phyloP scores from a whole-genome alignment of 2,888 invertebrate species.

The Tetrapedia diversipes region DNA sequence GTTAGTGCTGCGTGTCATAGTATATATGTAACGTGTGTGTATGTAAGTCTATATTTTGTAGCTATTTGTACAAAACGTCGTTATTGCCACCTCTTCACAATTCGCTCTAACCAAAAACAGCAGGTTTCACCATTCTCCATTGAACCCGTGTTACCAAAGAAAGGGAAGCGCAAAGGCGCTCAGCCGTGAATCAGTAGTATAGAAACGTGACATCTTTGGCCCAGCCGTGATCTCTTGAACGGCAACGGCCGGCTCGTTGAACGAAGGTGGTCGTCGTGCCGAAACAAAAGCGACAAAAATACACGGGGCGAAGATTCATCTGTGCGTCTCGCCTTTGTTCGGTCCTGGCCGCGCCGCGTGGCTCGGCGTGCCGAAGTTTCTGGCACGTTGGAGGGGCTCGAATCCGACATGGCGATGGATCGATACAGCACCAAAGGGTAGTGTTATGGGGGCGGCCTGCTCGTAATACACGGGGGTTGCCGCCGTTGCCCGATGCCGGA shows the following conservation, averaged over 20 bases:
- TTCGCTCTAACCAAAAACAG: too few relatives aligned
- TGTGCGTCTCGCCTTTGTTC: conserved; percentile 64
- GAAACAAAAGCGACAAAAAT: conserved; percentile 56
- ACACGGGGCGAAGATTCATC: conserved; percentile 44
- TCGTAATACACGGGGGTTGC: conserved; percentile 76
- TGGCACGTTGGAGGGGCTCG: conserved; percentile 67
- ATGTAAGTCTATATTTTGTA: too few relatives aligned
- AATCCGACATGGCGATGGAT: conserved; percentile 74
- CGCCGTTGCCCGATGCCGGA: conserved; percentile 63
- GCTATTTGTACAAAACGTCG: too few relatives aligned
- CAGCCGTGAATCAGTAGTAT: not conserved
- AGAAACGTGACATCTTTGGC: conserved; percentile 30
- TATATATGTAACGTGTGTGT: too few relatives aligned
- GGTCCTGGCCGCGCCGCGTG: conserved; percentile 58
- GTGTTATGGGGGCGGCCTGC: conserved; percentile 78
- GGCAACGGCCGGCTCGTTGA: not conserved
- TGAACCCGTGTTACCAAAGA: too few relatives aligned
- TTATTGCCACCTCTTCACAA: too few relatives aligned
- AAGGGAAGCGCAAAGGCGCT: not conserved
- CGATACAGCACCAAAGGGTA: conserved; percentile 80
- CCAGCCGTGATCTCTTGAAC: too few relatives aligned
- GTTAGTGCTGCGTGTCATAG: too few relatives aligned
- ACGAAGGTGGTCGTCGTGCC: conserved; percentile 1
- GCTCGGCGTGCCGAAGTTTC: conserved; percentile 67
- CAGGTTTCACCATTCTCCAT: too few relatives aligned